Base-by-base conservation (phyloP, 2,113 vertebrate genomes). In the Cyanoderma ruficeps region DNA sequence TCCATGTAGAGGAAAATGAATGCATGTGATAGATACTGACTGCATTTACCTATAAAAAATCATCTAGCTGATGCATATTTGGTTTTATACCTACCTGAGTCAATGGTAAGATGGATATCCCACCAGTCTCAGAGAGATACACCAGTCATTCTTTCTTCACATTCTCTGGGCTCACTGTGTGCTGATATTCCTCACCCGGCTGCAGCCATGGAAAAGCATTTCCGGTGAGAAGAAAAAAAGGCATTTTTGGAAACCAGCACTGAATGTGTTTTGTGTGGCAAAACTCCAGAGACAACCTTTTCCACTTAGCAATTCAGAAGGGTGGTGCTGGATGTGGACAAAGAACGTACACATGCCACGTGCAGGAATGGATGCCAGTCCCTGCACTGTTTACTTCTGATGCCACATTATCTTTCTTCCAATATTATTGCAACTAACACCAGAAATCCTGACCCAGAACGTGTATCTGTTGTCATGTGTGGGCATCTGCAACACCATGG, bases 291-390 rank as follows among this genome's bases (percentile, higher is more conserved):
- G 24, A 52, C 31, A 82, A 22, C 13, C 14, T 75, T 83, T 71
- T 71, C 7, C 53, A 25, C 18, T 44, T 24, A 56, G 31, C 65
- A 50, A 23, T 68, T 63, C 60, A 68, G 56, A 89, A 78, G 27
- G n/a, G 33, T 39, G 11, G 21, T 74, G 33, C 5, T 31, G 46
- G 35, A 44, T 63, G 41, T 3, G 7, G 41, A 52, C 2, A 5
- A 69, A 80, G 61, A 69, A 60, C 53, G 37, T 15, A 11, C 0
- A 9, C 15, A 60, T 3, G 0, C 28, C 2, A 0, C 7, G 2
- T 57, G 81, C 31, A 50, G 63, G 50, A 82, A 63, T 5, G 19
- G 47, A 41, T 87, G 44, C 33, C 41, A 44, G 28, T 17, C 8
- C 13, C 39, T 1, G 0, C 23, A 28, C 33, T 75, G 27, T 55